A percentile compares a stretch with the other conserved stretches of the same genome.
These are phyloP conservation scores for Cheilosia vernalis DNA, from an alignment of 2,888 invertebrate genomes.

Conservation along the genomic window DNA sequence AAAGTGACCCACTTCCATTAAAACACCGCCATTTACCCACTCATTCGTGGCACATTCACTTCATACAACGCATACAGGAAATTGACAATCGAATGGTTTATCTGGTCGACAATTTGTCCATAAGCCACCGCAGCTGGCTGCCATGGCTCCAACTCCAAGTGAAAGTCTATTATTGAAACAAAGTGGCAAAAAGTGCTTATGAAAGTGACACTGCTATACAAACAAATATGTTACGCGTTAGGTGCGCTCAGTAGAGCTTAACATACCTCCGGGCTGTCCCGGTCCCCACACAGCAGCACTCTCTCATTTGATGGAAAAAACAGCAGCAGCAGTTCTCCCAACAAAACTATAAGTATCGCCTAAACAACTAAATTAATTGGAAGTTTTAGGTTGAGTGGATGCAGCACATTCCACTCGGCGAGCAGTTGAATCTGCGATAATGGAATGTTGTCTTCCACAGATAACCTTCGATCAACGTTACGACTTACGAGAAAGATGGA, in stretches of 20 bases:
- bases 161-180: slow-evolving; percentile 47
- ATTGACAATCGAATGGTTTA: slow-evolving; percentile 46
- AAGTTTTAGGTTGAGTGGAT: slow-evolving; percentile 52
- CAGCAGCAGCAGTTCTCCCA: neutral
- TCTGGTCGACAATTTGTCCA: slow-evolving; percentile 45
- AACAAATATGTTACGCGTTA: slow-evolving; percentile 26
- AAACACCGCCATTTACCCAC: slow-evolving; percentile 19
- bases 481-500: slow-evolving; percentile 62
- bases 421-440: slow-evolving; percentile 16
- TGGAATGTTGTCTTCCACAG: slow-evolving; percentile 62
- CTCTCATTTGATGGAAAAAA: slow-evolving; percentile 5
- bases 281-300: slow-evolving; percentile 40
- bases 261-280: slow-evolving; percentile 39
- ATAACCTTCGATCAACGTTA: slow-evolving; percentile 70
- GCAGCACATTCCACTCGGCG: slow-evolving; percentile 39
- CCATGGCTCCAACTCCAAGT: slow-evolving; percentile 36
- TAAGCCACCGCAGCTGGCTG: slow-evolving; percentile 25
- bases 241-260: slow-evolving; percentile 48
- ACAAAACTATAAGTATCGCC: slow-evolving; percentile 30
- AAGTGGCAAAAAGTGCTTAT: slow-evolving; percentile 55
- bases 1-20: slow-evolving; percentile 35
- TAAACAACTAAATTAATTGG: slow-evolving; percentile 70
- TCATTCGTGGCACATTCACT: slow-evolving; percentile 37
- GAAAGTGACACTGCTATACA: slow-evolving; percentile 51
- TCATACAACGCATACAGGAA: slow-evolving; percentile 37